Conservation (phyloP, 2,797 vertebrate species). For the Lepidocolaptes lacrymiger region DNA sequence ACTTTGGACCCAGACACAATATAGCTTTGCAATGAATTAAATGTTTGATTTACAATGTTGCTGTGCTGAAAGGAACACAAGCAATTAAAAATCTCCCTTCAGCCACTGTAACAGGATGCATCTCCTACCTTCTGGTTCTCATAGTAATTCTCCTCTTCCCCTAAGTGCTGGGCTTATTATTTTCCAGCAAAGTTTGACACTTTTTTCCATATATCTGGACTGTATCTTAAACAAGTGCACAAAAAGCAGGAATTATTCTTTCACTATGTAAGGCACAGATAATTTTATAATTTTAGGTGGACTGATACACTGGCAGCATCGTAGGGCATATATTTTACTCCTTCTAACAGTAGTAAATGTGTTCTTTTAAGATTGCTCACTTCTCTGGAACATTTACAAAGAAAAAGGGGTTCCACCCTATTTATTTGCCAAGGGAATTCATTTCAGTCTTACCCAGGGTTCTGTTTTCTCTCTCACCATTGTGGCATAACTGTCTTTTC, state of each 20-base stretch:
- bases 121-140: neutral
- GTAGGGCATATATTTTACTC: neutral
- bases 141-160: neutral
- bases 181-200: neutral
- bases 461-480: neutral
- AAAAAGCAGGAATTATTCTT: neutral
- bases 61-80: neutral
- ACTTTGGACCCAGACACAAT: neutral
- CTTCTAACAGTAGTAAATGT: neutral
- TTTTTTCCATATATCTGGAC: neutral
- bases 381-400: neutral
- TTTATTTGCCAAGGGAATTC: neutral
- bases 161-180: neutral
- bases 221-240: neutral
- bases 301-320: neutral
- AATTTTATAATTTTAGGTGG: neutral
- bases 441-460: neutral
- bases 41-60: neutral
- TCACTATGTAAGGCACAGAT: neutral
- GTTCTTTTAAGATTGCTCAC: neutral
- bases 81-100: neutral
- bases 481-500: neutral
- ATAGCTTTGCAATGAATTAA: neutral
- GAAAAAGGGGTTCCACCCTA: neutral
- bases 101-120: neutral